Conservation (phyloP, 2,888 invertebrate species). For the Andrena bicolor region DNA sequence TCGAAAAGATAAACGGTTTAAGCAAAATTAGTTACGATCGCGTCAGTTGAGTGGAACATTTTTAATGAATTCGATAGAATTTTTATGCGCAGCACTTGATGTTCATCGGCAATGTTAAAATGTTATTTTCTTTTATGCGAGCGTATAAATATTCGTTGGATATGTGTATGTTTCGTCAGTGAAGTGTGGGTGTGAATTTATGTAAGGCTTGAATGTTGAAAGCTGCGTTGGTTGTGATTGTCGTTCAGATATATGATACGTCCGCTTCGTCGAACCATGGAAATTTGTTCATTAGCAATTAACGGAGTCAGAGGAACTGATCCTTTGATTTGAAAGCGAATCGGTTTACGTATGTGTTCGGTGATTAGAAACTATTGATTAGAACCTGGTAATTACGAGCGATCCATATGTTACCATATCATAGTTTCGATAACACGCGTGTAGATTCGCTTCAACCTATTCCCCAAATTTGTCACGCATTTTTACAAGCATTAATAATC, state of each 20-base stretch:
- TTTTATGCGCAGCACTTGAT: background rate
- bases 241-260: too few species aligned
- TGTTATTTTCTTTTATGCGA: too few species aligned
- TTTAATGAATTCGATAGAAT: background rate
- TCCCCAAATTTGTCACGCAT: too few species aligned
- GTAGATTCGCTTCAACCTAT: too few species aligned
- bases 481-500: too few species aligned
- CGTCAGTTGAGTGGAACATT: background rate
- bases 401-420: background rate
- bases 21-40: slow-evolving; percentile 13
- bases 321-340: slow-evolving; percentile 38
- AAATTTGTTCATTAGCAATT: slow-evolving; percentile 42
- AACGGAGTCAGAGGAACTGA: slow-evolving; percentile 3
- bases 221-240: too few species aligned
- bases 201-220: too few species aligned
- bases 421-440: too few species aligned
- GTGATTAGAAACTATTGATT: slow-evolving; percentile 53
- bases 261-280: background rate
- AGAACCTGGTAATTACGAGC: slow-evolving; percentile 38
- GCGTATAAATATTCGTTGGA: too few species aligned
- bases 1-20: slow-evolving; percentile 19
- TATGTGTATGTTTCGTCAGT: too few species aligned
- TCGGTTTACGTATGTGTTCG: slow-evolving; percentile 23
- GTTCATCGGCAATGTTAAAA: too few species aligned
- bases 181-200: too few species aligned